A percentile compares a stretch with the other conserved stretches of the same genome.
Conservation (phyloP, 2,888 invertebrate genomes). For the Caenorhabditis sp. region DNA sequence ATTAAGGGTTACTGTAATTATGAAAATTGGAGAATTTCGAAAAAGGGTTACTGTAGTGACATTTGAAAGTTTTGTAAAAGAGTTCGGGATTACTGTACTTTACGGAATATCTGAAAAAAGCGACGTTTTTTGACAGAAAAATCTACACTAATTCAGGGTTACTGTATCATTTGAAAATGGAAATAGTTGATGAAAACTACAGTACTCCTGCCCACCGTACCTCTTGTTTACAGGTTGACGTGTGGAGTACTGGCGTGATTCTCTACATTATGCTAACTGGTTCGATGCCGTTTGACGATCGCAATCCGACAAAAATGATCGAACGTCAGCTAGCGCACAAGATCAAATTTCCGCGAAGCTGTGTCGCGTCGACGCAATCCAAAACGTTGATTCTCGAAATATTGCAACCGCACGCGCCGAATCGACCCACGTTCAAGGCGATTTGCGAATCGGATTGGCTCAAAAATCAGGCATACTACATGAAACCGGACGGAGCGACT, state of each 20-base stretch:
- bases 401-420: slow-evolving; percentile 57
- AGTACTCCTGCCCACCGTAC: neutral
- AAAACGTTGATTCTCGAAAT: slow-evolving; percentile 55
- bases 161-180: too few species aligned
- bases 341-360: slow-evolving; percentile 39
- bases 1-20: too few species aligned
- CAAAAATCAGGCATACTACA: slow-evolving; percentile 36
- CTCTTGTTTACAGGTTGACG: slow-evolving; percentile 75
- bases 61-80: too few species aligned
- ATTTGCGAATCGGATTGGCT: slow-evolving; percentile 56
- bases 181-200: too few species aligned
- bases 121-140: too few species aligned
- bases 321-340: slow-evolving; percentile 40
- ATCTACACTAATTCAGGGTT: too few species aligned
- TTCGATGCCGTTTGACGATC: slow-evolving; percentile 64
- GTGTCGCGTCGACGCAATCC: slow-evolving; percentile 34
- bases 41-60: too few species aligned
- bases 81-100: too few species aligned
- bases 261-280: slow-evolving; percentile 79
- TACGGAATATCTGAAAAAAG: too few species aligned
- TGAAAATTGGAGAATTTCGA: too few species aligned
- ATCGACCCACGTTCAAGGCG: slow-evolving; percentile 44
- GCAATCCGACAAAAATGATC: slow-evolving; percentile 49
- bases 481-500: slow-evolving; percentile 21
- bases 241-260: slow-evolving; percentile 82